Evolutionary conservation across 2,888 invertebrate species (phyloP).

Genomic region (Dastarcus helophoroides): DNA sequence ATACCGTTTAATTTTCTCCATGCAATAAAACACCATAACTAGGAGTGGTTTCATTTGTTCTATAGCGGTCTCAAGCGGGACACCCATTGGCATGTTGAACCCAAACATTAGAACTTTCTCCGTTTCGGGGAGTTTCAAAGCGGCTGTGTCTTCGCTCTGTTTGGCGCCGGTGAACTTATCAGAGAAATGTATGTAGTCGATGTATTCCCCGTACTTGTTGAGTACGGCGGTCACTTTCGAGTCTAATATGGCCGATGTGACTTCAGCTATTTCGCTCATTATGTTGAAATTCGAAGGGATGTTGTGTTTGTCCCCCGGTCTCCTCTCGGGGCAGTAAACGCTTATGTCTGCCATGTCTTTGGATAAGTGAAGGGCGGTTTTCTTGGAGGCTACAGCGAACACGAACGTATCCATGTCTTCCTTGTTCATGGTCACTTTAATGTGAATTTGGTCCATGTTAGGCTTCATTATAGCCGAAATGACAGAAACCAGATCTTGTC

Average conservation of each 20-base stretch:
- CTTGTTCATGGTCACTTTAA: constrained; percentile 76
- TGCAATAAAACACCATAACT: constrained; percentile 79
- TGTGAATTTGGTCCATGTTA: constrained; percentile 72
- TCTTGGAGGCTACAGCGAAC: constrained; percentile 82
- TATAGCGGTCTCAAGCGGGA: constrained; percentile 56
- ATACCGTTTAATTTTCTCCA: constrained; percentile 83
- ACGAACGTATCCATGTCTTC: constrained; percentile 93
- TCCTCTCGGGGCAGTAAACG: constrained; percentile 33
- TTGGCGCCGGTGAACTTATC: constrained; percentile 91
- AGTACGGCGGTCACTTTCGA: constrained; percentile 64
- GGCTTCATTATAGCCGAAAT: constrained; percentile 76
- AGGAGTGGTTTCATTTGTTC: constrained; percentile 70
- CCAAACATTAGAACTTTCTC: constrained; percentile 61
- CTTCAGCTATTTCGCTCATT: constrained; percentile 86
- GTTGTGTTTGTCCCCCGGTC: constrained; percentile 32
- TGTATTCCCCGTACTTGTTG: constrained; percentile 65
- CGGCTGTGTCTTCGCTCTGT: constrained; percentile 60
- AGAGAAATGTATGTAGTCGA: constrained; percentile 95
- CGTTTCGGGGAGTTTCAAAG: constrained; percentile 30
- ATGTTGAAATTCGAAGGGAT: constrained; percentile 46
- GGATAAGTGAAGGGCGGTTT: constrained; percentile 66
- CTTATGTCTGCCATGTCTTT: constrained; percentile 88
- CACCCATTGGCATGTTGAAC: constrained; percentile 58
- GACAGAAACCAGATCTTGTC: constrained; percentile 89
- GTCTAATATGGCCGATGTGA: constrained; percentile 73